phyloP scores from a whole-genome alignment of 2,888 invertebrate species.

The Notodonta dromedarius region DNA sequence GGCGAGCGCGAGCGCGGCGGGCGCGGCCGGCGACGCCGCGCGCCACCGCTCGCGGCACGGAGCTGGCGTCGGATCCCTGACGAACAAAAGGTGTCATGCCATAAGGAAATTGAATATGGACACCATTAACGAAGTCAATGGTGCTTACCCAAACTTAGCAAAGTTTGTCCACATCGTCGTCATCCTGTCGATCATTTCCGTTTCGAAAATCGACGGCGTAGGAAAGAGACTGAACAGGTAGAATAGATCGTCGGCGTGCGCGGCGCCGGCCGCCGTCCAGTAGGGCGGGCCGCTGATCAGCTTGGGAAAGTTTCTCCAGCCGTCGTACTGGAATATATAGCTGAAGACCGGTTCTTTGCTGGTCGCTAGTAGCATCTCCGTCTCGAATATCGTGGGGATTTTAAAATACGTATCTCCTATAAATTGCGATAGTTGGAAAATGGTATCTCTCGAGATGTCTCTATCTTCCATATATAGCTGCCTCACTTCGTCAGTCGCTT shows the following conservation, averaged over 20 bases:
- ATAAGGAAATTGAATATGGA: neutral
- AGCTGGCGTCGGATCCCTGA: slow-evolving; percentile 9
- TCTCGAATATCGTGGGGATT: slow-evolving; percentile 33
- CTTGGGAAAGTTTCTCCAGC: slow-evolving; percentile 40
- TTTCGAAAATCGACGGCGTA: slow-evolving; percentile 25
- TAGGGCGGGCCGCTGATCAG: slow-evolving; percentile 10
- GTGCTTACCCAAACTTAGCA: slow-evolving; percentile 34
- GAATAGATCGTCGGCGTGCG: slow-evolving; percentile 46
- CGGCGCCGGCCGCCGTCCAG: slow-evolving; percentile 27
- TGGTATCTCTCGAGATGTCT: slow-evolving; percentile 48
- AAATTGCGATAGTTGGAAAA: slow-evolving; percentile 44
- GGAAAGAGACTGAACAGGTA: slow-evolving; percentile 32
- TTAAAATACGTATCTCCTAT: slow-evolving; percentile 36
- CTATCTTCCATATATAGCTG: slow-evolving; percentile 57
- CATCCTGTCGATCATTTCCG: slow-evolving; percentile 28
- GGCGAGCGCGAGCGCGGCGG: slow-evolving; percentile 3
- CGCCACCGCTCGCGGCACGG: slow-evolving; percentile 9
- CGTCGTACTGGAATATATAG: slow-evolving; percentile 38
- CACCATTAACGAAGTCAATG: neutral
- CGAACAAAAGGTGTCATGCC: neutral
- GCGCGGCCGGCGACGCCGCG: neutral
- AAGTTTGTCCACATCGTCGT: slow-evolving; percentile 40
- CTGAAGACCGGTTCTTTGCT: slow-evolving; percentile 33
- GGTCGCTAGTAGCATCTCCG: slow-evolving; percentile 23
- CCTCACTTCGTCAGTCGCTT: slow-evolving; percentile 34